A percentile compares a stretch with the other conserved stretches of the same genome.
phyloP scores from a whole-genome alignment of 2,888 invertebrate genomes.

The Caenorhabditis plicata region DNA sequence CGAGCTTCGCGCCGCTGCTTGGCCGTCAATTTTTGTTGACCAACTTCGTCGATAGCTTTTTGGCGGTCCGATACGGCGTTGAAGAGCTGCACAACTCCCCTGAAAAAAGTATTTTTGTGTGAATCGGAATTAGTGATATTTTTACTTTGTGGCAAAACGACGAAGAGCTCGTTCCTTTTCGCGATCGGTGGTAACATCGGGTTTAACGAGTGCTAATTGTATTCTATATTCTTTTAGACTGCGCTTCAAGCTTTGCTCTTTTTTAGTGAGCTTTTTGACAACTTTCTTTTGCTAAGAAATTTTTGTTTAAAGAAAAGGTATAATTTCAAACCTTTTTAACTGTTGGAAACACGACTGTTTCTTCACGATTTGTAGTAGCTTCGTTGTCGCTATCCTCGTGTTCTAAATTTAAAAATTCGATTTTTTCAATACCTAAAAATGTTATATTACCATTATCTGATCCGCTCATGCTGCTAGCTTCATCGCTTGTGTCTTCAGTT shows the following conservation, averaged over 20 bases:
- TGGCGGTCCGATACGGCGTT: slow-evolving; percentile 62
- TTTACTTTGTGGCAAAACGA: slow-evolving; percentile 55
- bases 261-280: slow-evolving; percentile 29
- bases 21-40: slow-evolving; percentile 33
- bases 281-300: slow-evolving; percentile 18
- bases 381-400: slow-evolving; percentile 12
- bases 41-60: slow-evolving; percentile 33
- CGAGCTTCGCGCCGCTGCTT: slow-evolving; percentile 16
- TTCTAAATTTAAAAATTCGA: slow-evolving; percentile 1
- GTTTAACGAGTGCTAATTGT: slow-evolving; percentile 39
- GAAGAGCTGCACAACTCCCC: slow-evolving; percentile 62
- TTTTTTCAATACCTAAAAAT: too few relatives aligned
- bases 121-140: too few relatives aligned
- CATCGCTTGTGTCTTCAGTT: too few relatives aligned
- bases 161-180: slow-evolving; percentile 53
- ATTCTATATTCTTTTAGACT: slow-evolving; percentile 23
- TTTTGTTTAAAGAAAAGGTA: not conserved
- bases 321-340: slow-evolving; percentile 7
- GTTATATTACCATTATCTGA: too few relatives aligned
- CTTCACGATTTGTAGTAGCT: slow-evolving; percentile 12
- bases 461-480: too few relatives aligned
- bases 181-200: slow-evolving; percentile 53
- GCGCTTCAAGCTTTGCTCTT: slow-evolving; percentile 28
- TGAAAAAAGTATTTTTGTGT: slow-evolving; percentile 16
- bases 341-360: slow-evolving; percentile 20